phyloP scores from a whole-genome alignment of 2,888 invertebrate species.

The Harpagoxenus sublaevis region DNA sequence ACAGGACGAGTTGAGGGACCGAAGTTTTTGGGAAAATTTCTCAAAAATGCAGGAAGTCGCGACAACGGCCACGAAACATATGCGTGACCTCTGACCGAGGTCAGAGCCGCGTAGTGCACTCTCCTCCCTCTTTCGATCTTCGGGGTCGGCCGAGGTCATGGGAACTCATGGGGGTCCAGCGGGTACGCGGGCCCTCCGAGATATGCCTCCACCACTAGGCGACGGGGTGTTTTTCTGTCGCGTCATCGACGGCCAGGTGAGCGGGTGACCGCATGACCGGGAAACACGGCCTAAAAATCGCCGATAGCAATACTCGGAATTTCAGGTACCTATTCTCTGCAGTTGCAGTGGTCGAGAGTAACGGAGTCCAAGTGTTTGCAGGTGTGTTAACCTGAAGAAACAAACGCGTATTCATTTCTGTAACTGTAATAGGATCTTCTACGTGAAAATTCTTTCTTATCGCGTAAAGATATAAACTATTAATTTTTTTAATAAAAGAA shows the following conservation, averaged over 20 bases:
- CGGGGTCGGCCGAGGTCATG: conserved; percentile 83
- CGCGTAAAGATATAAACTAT: background rate
- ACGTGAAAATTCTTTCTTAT: background rate
- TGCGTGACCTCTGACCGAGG: conserved; percentile 80
- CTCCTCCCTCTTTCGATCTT: conserved; percentile 69
- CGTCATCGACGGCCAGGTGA: conserved; percentile 70
- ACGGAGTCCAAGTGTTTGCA: background rate
- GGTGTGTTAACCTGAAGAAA: background rate
- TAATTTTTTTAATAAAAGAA: background rate
- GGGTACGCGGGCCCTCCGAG: conserved; percentile 57
- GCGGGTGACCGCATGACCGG: conserved; percentile 56
- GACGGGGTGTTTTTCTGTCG: conserved; percentile 71
- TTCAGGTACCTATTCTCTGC: background rate
- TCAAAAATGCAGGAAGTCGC: conserved; percentile 68
- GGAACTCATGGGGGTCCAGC: conserved; percentile 85
- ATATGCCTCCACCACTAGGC: conserved; percentile 47
- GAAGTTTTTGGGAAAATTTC: conserved; percentile 79
- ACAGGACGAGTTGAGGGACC: conserved; percentile 40
- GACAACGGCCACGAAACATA: conserved; percentile 74
- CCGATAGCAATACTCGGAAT: background rate
- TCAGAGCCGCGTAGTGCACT: conserved; percentile 61
- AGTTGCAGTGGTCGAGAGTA: background rate
- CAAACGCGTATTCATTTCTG: background rate
- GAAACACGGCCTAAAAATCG: conserved; percentile 35
- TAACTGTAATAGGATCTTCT: background rate